These are phyloP conservation scores for Hyalella azteca DNA, from an alignment of 2,888 invertebrate species.

Conservation along the genomic window DNA sequence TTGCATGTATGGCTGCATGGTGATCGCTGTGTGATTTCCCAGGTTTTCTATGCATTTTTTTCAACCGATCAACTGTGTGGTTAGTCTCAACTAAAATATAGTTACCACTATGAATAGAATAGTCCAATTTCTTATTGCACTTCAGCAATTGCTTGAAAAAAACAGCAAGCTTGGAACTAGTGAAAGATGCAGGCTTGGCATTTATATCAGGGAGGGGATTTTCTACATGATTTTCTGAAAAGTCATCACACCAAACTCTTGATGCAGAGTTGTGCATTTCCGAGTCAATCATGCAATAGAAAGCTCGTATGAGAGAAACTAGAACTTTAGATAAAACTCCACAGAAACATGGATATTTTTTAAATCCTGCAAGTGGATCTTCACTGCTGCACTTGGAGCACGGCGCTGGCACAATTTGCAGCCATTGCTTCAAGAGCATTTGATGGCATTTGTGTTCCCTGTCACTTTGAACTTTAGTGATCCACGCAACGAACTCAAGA, in stretches of 20 bases:
- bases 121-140: background rate
- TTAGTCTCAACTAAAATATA: too few species aligned
- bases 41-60: too few species aligned
- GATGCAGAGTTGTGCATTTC: background rate
- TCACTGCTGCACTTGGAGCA: background rate
- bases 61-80: too few species aligned
- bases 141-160: background rate
- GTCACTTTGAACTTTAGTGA: slow-evolving; percentile 28
- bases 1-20: background rate
- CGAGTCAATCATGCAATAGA: background rate
- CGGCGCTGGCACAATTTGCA: background rate
- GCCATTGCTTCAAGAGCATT: background rate
- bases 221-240: background rate
- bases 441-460: background rate
- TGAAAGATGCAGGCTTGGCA: background rate
- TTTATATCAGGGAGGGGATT: background rate
- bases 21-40: background rate
- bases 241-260: background rate
- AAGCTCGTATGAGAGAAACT: background rate
- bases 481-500: background rate
- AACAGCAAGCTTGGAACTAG: background rate
- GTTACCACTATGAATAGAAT: too few species aligned
- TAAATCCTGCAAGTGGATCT: background rate
- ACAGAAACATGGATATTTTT: background rate
- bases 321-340: slow-evolving; percentile 15